phyloP scores from a whole-genome alignment of 2,113 vertebrate genomes.

The Corythoichthys intestinalis region DNA sequence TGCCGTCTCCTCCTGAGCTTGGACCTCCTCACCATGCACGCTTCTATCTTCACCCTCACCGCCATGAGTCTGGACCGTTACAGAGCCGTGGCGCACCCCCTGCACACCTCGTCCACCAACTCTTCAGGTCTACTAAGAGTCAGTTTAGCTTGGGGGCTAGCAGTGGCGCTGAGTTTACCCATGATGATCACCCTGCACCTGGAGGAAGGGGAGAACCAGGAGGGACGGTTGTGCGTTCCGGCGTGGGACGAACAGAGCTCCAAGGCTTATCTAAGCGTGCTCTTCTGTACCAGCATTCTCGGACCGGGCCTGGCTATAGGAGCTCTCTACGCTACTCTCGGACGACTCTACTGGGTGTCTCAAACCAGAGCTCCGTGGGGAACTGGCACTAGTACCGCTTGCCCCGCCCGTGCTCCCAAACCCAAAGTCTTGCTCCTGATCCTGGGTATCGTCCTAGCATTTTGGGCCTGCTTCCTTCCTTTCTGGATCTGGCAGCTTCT shows the following conservation, averaged over 20 bases:
- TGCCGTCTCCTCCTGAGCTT: conserved; percentile 79
- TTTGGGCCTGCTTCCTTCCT: conserved; percentile 83
- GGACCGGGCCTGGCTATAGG: conserved; percentile 79
- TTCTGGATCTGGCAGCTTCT: conserved; percentile 85
- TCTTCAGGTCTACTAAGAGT: conserved; percentile 73
- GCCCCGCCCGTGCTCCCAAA: conserved; percentile 72
- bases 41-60: conserved; percentile 81
- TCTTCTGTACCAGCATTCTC: conserved; percentile 82
- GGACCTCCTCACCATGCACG: conserved; percentile 83
- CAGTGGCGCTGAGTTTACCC: conserved; percentile 76
- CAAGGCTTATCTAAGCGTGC: conserved; percentile 74
- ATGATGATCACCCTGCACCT: conserved; percentile 83
- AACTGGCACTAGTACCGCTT: conserved; percentile 49
- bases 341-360: conserved; percentile 80
- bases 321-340: conserved; percentile 74
- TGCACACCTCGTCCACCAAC: conserved; percentile 70
- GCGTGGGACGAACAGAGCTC: conserved; percentile 81
- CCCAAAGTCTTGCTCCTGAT: conserved; percentile 80
- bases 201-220: conserved; percentile 73
- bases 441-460: conserved; percentile 77
- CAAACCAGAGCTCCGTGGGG: conserved; percentile 74
- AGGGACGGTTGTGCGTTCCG: conserved; percentile 75
- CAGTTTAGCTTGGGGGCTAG: conserved; percentile 75
- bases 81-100: conserved; percentile 74
- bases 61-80: conserved; percentile 81